These are phyloP conservation scores for human DNA, from an alignment of 2,113 vertebrate species.

Conservation along the genomic window GRCh38 chr16:4844001-4844500, in stretches of 20 bases:
- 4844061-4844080: too few species aligned
- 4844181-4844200: not conserved
- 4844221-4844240: not conserved
- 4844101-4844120: too few species aligned
- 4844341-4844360: constrained; percentile 32
- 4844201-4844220: not conserved
- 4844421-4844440: not conserved
- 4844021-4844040: too few species aligned
- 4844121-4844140: too few species aligned
- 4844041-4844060: too few species aligned
- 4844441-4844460: not conserved
- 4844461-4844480: not conserved
- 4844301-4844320: constrained; percentile 8
- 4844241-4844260: not conserved
- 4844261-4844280: constrained; percentile 17
- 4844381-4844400: not conserved
- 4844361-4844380: not conserved
- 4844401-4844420: not conserved
- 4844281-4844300: not conserved
- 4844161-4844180: not conserved
- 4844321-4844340: not conserved
- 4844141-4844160: not conserved
- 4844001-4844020: too few species aligned
- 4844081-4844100: too few species aligned
- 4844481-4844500: too few species aligned